Evolutionary conservation across 1,140 invertebrate genomes (phyloP), one percentile per base, ranked within the genome.

Genomic region (Drosophila tristis): DNA sequence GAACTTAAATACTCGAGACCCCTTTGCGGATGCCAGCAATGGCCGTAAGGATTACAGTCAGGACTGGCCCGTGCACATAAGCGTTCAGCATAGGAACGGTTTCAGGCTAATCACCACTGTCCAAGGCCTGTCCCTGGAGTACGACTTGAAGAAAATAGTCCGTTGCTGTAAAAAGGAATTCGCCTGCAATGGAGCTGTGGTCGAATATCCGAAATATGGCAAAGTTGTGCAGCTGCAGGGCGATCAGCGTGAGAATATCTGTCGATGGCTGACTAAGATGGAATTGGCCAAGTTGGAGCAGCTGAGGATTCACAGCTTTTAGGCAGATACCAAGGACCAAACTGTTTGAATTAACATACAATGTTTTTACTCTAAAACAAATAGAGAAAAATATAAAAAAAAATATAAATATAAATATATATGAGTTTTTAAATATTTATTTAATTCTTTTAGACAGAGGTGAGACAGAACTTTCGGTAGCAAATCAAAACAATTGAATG

Each of bases 111-210:
- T 99, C 94, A 99, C 99, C 73, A 98, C 97, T 86, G 97, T 98
- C 67, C 97, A 98, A 93, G 97, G 97, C 72, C 80, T 92, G 70
- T 98, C 97, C 90, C 96, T 97, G 89, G 97, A 99, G 94, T 99
- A 99, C 97, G 98, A 99, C 95, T 95, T 99, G 94, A 99, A 99
- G 94, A 99, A 99, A 95, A 99, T 99, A 93, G 98, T 99, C 85
- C 97, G 98, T 94, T 98, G 97, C 94, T 99, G 98, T 95, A 99
- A 99, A 95, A 99, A 98, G 96, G 97, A 98, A 94, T 99, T 99
- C 93, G 97, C 97, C 73, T 99, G 98, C 94, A 99, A 99, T 95
- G 98, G 98, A 92, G 99, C 98, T 92, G 97, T 99, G 92, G 97
- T 99, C 64, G 97, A 99, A 92, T 98, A 99, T 93, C 96, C 98